A percentile compares a stretch with the other conserved stretches of the same genome.
Conservation (phyloP, 2,113 vertebrate genomes). For the Hemiprocne comata region DNA sequence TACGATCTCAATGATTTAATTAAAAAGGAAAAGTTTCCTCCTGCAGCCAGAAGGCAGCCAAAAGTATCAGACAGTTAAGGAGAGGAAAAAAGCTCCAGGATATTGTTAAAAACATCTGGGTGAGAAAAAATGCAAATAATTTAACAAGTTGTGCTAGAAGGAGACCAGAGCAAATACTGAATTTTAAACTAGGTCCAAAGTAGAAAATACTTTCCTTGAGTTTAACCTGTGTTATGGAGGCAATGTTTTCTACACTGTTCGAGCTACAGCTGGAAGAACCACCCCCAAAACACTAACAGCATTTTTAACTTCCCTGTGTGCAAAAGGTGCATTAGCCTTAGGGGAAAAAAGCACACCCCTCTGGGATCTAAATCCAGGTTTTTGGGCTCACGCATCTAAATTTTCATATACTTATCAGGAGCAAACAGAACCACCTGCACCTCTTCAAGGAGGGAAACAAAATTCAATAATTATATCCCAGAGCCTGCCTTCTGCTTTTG, state of each 20-base stretch:
- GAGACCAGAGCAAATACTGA: not conserved
- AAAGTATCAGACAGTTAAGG: not conserved
- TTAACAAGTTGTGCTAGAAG: not conserved
- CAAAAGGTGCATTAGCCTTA: not conserved
- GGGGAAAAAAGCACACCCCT: not conserved
- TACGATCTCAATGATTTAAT: slow-evolving; percentile 9
- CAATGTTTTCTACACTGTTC: not conserved
- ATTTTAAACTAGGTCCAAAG: not conserved
- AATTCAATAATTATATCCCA: not conserved
- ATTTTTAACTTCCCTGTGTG: fast-evolving
- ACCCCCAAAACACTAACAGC: not conserved
- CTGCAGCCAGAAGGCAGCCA: not conserved
- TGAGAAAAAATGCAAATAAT: not conserved
- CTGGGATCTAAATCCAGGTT: not conserved
- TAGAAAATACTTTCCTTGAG: not conserved
- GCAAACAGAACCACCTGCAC: not conserved
- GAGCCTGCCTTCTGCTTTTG: not conserved
- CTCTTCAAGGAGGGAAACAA: not conserved
- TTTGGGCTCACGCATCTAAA: not conserved
- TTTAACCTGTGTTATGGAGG: not conserved
- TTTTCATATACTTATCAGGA: not conserved
- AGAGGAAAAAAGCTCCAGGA: slow-evolving; percentile 17
- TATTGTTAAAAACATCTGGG: not conserved
- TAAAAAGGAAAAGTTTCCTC: slow-evolving; percentile 14
- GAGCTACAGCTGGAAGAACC: not conserved